Percentiles rank a stretch among this genome's conserved stretches.
Evolutionary conservation across 2,113 vertebrate species (phyloP).

Genomic region (Miniopterus natalensis): DNA sequence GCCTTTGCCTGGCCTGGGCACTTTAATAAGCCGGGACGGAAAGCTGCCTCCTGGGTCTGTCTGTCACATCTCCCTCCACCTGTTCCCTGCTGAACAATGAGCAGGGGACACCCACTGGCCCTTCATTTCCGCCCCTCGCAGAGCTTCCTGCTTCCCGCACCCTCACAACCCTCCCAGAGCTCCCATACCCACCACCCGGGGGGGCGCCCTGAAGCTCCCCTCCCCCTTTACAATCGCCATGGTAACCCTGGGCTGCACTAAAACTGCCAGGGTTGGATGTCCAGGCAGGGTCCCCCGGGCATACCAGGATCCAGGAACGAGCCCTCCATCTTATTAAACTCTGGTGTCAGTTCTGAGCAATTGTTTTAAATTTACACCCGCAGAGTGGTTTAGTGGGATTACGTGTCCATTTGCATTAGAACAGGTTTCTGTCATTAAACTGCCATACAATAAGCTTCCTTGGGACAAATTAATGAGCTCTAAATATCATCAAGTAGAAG

Average conservation of each 20-base stretch:
- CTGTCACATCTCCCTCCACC: background rate
- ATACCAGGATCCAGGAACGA: conserved; percentile 42
- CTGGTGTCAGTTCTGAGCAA: conserved; percentile 73
- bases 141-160: background rate
- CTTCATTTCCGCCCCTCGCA: background rate
- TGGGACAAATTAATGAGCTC: conserved; percentile 80
- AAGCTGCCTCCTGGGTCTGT: conserved; percentile 32
- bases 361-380: conserved; percentile 80
- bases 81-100: background rate
- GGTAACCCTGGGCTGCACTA: conserved; percentile 64
- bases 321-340: conserved; percentile 80
- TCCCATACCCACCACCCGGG: background rate
- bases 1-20: background rate
- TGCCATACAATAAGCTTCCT: conserved; percentile 77
- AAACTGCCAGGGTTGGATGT: conserved; percentile 53
- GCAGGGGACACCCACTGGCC: background rate
- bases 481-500: conserved; percentile 79
- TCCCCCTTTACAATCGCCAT: conserved; percentile 50
- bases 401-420: conserved; percentile 78
- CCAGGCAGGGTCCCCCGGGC: conserved; percentile 53
- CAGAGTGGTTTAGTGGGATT: conserved; percentile 77
- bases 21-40: conserved; percentile 67
- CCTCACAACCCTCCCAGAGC: background rate
- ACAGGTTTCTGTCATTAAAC: conserved; percentile 79
- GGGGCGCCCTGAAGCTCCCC: background rate